Base-by-base conservation (phyloP, 1,140 invertebrate genomes). In the Formica exsecta region DNA sequence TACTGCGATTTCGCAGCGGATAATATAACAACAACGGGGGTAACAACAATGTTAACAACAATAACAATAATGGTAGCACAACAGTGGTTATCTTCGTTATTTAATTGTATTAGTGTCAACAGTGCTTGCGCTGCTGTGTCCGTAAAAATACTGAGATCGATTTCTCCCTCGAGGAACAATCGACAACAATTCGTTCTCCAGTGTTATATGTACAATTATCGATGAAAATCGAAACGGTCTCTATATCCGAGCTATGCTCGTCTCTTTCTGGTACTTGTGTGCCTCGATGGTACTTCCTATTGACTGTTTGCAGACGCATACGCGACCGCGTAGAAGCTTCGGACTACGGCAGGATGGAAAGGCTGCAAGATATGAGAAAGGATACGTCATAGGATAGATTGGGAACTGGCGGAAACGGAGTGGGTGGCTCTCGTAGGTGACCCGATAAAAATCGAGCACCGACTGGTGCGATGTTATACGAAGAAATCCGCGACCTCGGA, bases 361-460 rank as follows among this genome's bases (percentile, higher is more conserved):
- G 29, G 38, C 25, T 32, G 79, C 25, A 51, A 71, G 54, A 25
- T 81, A 22, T 25, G 38, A 80, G 44, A 25, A 70, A 81, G 65
- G 54, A 81, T 36, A 83, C 54, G 79, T 83, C 79, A 73, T 61
- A 83, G 79, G 51, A 19, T 41, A 29, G 41, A 16, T 19, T 32
- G 41, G 51, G 22, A 44, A 36, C 41, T 51, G 8, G 41, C 44
- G 51, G 29, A 70, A 38, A 74, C n/a, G n/a, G 79, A 44, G 77
- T 70, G 77, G 77, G 77, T 25, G 76, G 76, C 54, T 19, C 29
- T 61, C 25, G 68, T 48, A 38, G 79, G 79, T 73, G 79, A 25
- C 68, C 79, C 79, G 68, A 74, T 74, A 83, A 83, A 83, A 74
- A 74, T 83, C 57, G 68, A 62, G 41, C 79, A 9, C 36, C 65